Percentiles rank a stretch among this genome's conserved stretches.
phyloP scores from a whole-genome alignment of 2,797 vertebrate genomes.

The Tokudaia tokunoshimensis region DNA sequence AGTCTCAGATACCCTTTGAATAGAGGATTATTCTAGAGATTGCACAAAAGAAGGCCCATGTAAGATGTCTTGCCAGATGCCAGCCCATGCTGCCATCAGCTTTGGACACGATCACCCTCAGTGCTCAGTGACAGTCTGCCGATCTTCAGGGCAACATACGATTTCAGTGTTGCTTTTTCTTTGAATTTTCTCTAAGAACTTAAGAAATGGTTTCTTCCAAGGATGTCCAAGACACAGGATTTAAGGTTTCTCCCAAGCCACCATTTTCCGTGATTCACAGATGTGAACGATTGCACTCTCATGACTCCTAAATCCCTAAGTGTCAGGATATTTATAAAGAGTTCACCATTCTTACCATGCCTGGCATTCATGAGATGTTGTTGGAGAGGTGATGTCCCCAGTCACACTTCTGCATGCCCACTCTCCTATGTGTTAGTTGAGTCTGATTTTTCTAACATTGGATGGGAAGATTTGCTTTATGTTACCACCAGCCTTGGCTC shows the following conservation, averaged over 20 bases:
- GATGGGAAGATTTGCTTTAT: neutral
- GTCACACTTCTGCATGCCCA: neutral
- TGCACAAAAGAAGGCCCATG: neutral
- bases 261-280: neutral
- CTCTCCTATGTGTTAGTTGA: neutral
- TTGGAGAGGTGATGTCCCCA: neutral
- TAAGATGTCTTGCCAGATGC: neutral
- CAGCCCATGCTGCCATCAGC: neutral
- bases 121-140: neutral
- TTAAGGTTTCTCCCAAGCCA: neutral
- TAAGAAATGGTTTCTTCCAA: conserved; percentile 5
- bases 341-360: neutral
- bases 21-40: neutral
- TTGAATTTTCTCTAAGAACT: conserved; percentile 36
- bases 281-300: neutral
- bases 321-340: conserved; percentile 25
- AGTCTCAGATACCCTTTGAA: neutral
- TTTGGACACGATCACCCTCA: neutral
- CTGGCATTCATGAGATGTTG: conserved; percentile 27
- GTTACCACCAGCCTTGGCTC: neutral
- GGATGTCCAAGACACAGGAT: conserved; percentile 2
- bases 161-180: neutral
- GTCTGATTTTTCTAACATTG: neutral
- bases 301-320: conserved; percentile 52
- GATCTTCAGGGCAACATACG: neutral